Conservation (phyloP, 1,140 invertebrate genomes). For the Proales similis region DNA sequence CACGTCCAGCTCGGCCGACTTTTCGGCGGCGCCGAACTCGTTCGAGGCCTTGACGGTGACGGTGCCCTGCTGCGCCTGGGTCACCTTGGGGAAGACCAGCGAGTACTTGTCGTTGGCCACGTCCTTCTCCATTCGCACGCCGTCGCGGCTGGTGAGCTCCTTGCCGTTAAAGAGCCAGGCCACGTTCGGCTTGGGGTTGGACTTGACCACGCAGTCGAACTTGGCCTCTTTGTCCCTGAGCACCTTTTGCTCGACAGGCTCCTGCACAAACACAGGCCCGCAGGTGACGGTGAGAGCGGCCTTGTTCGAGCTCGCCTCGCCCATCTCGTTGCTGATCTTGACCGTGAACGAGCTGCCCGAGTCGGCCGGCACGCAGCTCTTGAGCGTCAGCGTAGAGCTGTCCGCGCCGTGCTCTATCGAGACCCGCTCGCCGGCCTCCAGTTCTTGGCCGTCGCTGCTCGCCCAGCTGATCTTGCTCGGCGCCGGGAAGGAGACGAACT, state of each 20-base stretch:
- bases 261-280: not conserved
- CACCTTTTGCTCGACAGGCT: constrained; percentile 13
- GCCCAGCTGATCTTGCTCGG: not conserved
- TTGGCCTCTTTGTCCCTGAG: constrained; percentile 23
- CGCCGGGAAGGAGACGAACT: constrained; percentile 6
- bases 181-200: constrained; percentile 70
- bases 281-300: not conserved
- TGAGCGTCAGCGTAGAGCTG: not conserved
- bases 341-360: not conserved
- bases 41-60: not conserved
- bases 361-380: not conserved
- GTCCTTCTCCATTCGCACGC: not conserved
- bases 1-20: not conserved
- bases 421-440: not conserved
- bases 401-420: not conserved
- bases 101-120: not conserved
- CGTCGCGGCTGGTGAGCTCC: not conserved
- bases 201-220: constrained; percentile 13
- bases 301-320: constrained; percentile 14
- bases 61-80: not conserved
- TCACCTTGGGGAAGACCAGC: not conserved
- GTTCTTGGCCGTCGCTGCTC: constrained; percentile 18
- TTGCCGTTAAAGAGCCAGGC: constrained; percentile 63
- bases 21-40: not conserved
- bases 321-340: constrained; percentile 9